These are phyloP conservation scores for Apostichopus parvimensis DNA, from an alignment of 35 echinoderm and acorn worm species.

Conservation along the genomic window DNA sequence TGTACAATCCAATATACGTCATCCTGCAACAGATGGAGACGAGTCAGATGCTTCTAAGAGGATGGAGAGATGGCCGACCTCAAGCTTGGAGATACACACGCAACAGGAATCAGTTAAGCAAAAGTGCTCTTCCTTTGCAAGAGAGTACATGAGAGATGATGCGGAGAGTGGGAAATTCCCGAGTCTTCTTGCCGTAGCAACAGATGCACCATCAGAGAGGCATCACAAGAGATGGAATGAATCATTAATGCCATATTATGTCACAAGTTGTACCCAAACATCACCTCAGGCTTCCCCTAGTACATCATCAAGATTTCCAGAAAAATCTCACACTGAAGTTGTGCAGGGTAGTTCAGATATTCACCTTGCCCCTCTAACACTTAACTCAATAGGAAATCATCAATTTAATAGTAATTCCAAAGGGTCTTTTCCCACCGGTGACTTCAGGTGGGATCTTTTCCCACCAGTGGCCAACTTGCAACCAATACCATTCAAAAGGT, in stretches of 20 bases:
- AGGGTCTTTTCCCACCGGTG: neutral
- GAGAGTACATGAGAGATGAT: neutral
- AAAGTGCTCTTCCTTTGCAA: neutral
- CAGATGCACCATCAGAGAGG: neutral
- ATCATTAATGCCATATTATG: neutral
- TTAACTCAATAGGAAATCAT: neutral
- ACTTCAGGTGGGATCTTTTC: slow-evolving; percentile 37
- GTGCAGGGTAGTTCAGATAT: neutral
- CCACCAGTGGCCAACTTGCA: neutral
- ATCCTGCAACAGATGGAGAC: neutral
- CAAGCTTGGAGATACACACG: neutral
- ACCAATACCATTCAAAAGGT: neutral
- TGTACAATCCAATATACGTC: neutral
- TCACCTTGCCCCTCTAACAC: neutral
- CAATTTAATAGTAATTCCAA: neutral
- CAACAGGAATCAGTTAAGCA: neutral
- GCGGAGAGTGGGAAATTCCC: neutral
- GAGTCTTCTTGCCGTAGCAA: neutral
- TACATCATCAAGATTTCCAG: neutral
- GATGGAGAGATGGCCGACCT: neutral
- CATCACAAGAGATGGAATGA: too few relatives aligned
- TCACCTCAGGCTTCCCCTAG: slow-evolving; percentile 5
- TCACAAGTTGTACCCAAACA: slow-evolving; percentile 13
- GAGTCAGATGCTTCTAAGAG: neutral
- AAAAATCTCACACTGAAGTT: neutral